Base-by-base conservation (phyloP, 2,888 invertebrate genomes). In the Selenia dentaria region DNA sequence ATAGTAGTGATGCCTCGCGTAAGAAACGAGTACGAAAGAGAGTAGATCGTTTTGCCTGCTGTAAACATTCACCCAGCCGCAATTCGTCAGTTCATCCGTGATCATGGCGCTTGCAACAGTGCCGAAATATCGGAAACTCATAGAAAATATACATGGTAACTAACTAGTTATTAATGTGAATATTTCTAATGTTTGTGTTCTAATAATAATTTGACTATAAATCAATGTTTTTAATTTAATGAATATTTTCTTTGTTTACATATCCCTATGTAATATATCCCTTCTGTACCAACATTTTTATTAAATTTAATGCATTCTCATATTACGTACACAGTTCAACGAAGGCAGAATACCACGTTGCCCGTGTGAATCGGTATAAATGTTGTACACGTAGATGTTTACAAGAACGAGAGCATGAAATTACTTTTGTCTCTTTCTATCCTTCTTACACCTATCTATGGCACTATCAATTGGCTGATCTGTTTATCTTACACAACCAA, bases 331-430 rank as follows among this genome's bases (percentile, higher is more conserved):
- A 59, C 53, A 61, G 53, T 55, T 38, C 45, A 40, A 53, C 31
- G 9, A 64, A 45, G 54, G 62, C 66, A 72, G 67, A 62, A 58
- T 62, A 66, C 72, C 67, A 71, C 50, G 73, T 83, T 79, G 88
- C 84, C 87, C 66, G 89, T 90, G 89, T 90, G 89, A 89, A 90
- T 90, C 89, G 89, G 87, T 83, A 66, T 74, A 54, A 70, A 74
- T 74, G 61, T 72, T 66, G 41, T 65, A 64, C 64, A 56, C 50
- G 84, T 88, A 88, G 87, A 77, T 80, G 71, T 78, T 73, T 57
- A 51, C 38, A 62, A 57, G 51, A 50, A 59, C 62, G 68, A 62
- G 87, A 88, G 88, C 87, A 87, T 87, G 88, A 84, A 87, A 87
- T 88, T 87, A 83, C 84, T 70, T 67, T 59, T 69, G 59, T 67